Percentiles rank a stretch among this genome's conserved stretches.
Conservation (phyloP, 1,140 invertebrate genomes). For the Vanessa tameamea region DNA sequence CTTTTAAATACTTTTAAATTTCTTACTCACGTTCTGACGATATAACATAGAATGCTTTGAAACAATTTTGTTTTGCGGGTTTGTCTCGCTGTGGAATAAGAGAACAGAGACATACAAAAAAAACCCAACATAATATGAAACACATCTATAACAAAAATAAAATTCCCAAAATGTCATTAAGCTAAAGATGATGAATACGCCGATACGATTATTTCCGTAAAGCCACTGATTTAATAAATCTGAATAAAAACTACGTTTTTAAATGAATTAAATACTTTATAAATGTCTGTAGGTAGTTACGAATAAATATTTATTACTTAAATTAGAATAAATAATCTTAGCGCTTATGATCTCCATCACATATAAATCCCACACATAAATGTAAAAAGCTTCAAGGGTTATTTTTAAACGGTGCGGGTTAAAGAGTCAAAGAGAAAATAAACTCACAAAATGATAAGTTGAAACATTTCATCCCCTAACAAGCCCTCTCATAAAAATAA, state of each 20-base stretch:
- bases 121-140: not conserved
- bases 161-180: too few species aligned
- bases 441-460: slow-evolving; percentile 10
- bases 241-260: too few species aligned
- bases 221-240: too few species aligned
- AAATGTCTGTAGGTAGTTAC: not conserved
- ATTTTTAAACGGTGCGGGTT: slow-evolving; percentile 15
- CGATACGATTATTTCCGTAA: too few species aligned
- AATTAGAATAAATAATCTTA: not conserved
- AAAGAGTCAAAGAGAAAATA: slow-evolving; percentile 17
- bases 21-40: slow-evolving; percentile 1
- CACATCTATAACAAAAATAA: too few species aligned
- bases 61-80: not conserved
- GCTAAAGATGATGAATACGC: too few species aligned
- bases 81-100: not conserved
- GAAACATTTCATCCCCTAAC: slow-evolving; percentile 9
- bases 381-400: slow-evolving; percentile 12
- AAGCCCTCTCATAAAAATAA: slow-evolving; percentile 11
- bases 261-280: not conserved
- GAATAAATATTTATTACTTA: not conserved
- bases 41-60: not conserved
- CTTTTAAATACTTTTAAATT: slow-evolving; percentile 9
- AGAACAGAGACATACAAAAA: not conserved
- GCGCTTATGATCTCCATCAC: not conserved
- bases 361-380: not conserved